phyloP scores from a whole-genome alignment of 2,113 vertebrate genomes.

The Dissostichus mawsoni region DNA sequence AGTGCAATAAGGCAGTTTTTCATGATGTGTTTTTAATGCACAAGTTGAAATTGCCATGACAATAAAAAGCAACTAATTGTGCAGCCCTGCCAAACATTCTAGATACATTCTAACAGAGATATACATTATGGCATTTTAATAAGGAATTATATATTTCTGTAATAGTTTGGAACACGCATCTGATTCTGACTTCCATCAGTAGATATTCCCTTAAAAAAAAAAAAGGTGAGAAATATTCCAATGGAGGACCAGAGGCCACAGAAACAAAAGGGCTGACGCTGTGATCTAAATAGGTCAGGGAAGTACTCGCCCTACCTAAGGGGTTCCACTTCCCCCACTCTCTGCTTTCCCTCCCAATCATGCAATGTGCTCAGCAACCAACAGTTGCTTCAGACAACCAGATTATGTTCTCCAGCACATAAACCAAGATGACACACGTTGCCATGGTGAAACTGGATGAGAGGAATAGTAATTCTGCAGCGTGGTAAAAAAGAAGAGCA shows the following conservation, averaged over 20 bases:
- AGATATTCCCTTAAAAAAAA: not conserved
- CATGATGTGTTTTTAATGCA: too few species aligned
- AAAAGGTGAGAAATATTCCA: constrained; percentile 52
- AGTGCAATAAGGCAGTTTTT: too few species aligned
- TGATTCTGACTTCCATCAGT: constrained; percentile 19
- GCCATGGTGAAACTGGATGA: constrained; percentile 75
- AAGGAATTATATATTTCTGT: constrained; percentile 24
- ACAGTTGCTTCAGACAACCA: constrained; percentile 74
- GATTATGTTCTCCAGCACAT: constrained; percentile 68
- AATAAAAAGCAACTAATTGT: too few species aligned
- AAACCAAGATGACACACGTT: constrained; percentile 70
- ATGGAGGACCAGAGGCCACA: constrained; percentile 37
- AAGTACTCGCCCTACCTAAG: constrained; percentile 65
- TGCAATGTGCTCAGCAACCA: constrained; percentile 59
- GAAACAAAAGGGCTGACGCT: constrained; percentile 55
- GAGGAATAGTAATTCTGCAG: constrained; percentile 66
- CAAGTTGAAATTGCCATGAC: too few species aligned
- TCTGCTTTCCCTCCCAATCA: constrained; percentile 30
- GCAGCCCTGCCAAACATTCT: not conserved
- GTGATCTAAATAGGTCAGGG: constrained; percentile 80
- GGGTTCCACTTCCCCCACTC: constrained; percentile 38
- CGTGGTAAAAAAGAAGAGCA: not conserved
- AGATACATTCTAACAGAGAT: not conserved
- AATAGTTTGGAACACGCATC: not conserved
- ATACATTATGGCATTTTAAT: constrained; percentile 13